Evolutionary conservation across 2,888 invertebrate species (phyloP).

Genomic region (Lacanobia wlatinum): DNA sequence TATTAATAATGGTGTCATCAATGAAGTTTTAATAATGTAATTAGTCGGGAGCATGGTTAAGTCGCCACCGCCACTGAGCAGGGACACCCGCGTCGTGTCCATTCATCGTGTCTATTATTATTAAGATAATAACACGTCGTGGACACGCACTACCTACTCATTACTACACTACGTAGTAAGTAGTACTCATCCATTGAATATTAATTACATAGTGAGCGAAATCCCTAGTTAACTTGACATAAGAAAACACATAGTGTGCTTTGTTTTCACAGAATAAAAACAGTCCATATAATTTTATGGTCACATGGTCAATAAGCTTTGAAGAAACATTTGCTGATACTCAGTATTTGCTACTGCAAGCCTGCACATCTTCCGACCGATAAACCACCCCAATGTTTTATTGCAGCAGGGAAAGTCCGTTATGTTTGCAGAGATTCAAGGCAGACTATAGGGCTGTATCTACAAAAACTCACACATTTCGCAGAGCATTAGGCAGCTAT

Average conservation of each 20-base stretch:
- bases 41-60: slow-evolving; percentile 44
- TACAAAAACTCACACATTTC: slow-evolving; percentile 43
- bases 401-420: slow-evolving; percentile 48
- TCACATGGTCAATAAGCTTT: slow-evolving; percentile 14
- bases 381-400: slow-evolving; percentile 64
- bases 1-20: slow-evolving; percentile 40
- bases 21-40: slow-evolving; percentile 62
- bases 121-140: slow-evolving; percentile 61
- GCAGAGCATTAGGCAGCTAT: slow-evolving; percentile 34
- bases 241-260: background rate
- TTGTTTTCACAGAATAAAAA: slow-evolving; percentile 2
- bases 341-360: slow-evolving; percentile 52
- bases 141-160: slow-evolving; percentile 56
- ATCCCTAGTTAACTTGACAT: slow-evolving; percentile 6
- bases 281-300: slow-evolving; percentile 21
- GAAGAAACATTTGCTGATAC: slow-evolving; percentile 28
- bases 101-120: slow-evolving; percentile 61
- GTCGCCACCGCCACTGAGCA: slow-evolving; percentile 29
- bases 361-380: slow-evolving; percentile 57
- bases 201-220: slow-evolving; percentile 30
- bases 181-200: slow-evolving; percentile 47
- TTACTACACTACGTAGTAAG: slow-evolving; percentile 47
- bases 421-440: slow-evolving; percentile 44
- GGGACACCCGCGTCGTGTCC: slow-evolving; percentile 49
- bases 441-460: slow-evolving; percentile 46